phyloP scores from a whole-genome alignment of 2,797 vertebrate genomes.

The Coregonus ussuriensis region DNA sequence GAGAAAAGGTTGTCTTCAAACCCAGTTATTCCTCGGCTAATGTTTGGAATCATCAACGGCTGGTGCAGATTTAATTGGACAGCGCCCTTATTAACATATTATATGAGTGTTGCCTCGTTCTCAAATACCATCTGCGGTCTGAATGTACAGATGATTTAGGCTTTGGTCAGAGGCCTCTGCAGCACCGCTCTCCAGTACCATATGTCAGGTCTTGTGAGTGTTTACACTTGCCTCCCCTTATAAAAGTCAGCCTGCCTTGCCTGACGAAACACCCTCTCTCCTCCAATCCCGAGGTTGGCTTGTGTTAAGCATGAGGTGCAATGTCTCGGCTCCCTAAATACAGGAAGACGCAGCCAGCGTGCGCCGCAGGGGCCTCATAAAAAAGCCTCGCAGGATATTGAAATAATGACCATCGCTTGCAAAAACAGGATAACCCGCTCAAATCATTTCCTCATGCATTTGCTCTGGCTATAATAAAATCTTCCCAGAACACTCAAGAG shows the following conservation, averaged over 20 bases:
- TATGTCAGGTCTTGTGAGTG: slow-evolving; percentile 45
- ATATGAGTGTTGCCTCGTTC: slow-evolving; percentile 52
- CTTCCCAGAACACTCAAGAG: slow-evolving; percentile 67
- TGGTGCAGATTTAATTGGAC: slow-evolving; percentile 48
- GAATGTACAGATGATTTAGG: slow-evolving; percentile 46
- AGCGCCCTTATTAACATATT: slow-evolving; percentile 57
- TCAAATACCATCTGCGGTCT: slow-evolving; percentile 42
- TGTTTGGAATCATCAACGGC: slow-evolving; percentile 53
- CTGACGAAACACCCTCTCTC: slow-evolving; percentile 31
- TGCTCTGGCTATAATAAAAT: slow-evolving; percentile 65
- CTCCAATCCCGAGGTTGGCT: slow-evolving; percentile 39
- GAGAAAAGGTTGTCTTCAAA: slow-evolving; percentile 42
- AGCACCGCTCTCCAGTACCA: slow-evolving; percentile 28
- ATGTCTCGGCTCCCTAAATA: slow-evolving; percentile 42
- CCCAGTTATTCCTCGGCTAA: slow-evolving; percentile 31
- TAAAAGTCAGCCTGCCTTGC: slow-evolving; percentile 52
- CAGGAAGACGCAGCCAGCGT: slow-evolving; percentile 48
- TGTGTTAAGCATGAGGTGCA: slow-evolving; percentile 57
- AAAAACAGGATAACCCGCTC: slow-evolving; percentile 44
- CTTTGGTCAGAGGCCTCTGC: slow-evolving; percentile 27
- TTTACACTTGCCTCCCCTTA: slow-evolving; percentile 55
- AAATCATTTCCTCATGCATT: slow-evolving; percentile 75
- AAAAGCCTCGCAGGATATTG: slow-evolving; percentile 69
- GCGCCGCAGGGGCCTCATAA: slow-evolving; percentile 57
- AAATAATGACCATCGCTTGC: slow-evolving; percentile 71